Base-by-base conservation (phyloP, 2,797 vertebrate species). In the Phrynocephalus forsythii region DNA sequence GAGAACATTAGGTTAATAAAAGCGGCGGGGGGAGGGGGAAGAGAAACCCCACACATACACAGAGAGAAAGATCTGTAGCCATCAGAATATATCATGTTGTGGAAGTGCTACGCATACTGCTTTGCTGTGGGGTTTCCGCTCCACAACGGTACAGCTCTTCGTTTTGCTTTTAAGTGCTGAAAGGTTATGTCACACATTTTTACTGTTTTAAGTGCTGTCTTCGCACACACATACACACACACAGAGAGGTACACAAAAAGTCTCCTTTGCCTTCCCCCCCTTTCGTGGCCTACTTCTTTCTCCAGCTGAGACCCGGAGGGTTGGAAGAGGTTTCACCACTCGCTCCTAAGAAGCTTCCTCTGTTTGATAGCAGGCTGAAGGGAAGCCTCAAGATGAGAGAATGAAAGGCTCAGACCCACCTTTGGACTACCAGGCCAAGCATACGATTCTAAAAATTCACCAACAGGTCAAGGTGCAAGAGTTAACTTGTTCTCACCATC, bases 141-240 rank as follows among this genome's bases (percentile, higher is more conserved):
- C 72, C 83, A 68, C 60, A 90, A 28, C 30, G 44, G 56, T 52
- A 82, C 33, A 85, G 38, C 20, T 77, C 71, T 24, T 63, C 30
- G 16, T 60, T 71, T 85, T 66, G 60, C 71, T 52, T 52, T 63
- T 90, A 90, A 90, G 89, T 90, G 89, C 89, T 90, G 60, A 52
- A 66, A 85, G 63, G 66, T 87, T 69, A 85, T 10, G 67, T 72
- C 38, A 1, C 80, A 15, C 11, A 1, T 75, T 63, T 78, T 63
- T 33, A 44, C 10, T 38, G 8, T 38, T 73, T 82, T 71, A 82
- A 87, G 82, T 85, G 86, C 86, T 77, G 67, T 77, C 30, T 10
- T 30, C 2, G 3, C 48, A 48, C 67, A 5, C 3, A 63, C 60
- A 63, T 10, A 18, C 7, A 52, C 60, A 63, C 60, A 63, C 60